These are phyloP conservation scores for Dendrolimus houi DNA, from an alignment of 2,888 invertebrate genomes.

Conservation along the genomic window DNA sequence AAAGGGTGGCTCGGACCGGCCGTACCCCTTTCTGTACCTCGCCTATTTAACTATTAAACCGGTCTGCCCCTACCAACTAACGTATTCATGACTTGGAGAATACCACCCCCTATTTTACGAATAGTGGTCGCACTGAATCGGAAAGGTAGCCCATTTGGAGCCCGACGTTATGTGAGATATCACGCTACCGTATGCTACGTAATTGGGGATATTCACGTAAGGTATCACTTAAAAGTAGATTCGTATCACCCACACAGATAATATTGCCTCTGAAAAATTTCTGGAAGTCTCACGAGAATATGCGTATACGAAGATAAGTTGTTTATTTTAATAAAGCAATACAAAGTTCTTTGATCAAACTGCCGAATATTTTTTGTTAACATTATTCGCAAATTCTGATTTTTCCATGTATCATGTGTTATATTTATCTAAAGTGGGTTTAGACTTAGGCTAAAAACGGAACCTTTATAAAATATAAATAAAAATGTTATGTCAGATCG, in stretches of 20 bases:
- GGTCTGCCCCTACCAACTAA: slow-evolving; percentile 50
- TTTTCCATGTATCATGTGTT: no score
- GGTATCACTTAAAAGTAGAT: slow-evolving; percentile 15
- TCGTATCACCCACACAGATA: slow-evolving; percentile 1
- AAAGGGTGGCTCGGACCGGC: slow-evolving; percentile 17
- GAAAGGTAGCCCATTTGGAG: slow-evolving; percentile 58
- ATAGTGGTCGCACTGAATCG: slow-evolving; percentile 57
- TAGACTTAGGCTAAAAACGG: no score
- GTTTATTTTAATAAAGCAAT: neutral
- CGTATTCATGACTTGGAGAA: slow-evolving; percentile 69
- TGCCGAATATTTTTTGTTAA: neutral
- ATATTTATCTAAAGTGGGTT: no score
- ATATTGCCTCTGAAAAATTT: neutral
- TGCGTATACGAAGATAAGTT: neutral
- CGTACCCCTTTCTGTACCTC: slow-evolving; percentile 36
- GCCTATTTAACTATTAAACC: slow-evolving; percentile 68
- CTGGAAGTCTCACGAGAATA: neutral
- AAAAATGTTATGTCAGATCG: no score
- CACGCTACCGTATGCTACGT: slow-evolving; percentile 44
- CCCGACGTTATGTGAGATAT: slow-evolving; percentile 48
- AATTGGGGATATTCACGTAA: slow-evolving; percentile 40
- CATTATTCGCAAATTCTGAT: no score
- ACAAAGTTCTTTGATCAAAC: neutral
- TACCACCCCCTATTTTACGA: slow-evolving; percentile 62
- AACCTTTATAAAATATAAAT: no score